phyloP scores from a whole-genome alignment of 2,888 invertebrate genomes.

The Ethmia dodecea region DNA sequence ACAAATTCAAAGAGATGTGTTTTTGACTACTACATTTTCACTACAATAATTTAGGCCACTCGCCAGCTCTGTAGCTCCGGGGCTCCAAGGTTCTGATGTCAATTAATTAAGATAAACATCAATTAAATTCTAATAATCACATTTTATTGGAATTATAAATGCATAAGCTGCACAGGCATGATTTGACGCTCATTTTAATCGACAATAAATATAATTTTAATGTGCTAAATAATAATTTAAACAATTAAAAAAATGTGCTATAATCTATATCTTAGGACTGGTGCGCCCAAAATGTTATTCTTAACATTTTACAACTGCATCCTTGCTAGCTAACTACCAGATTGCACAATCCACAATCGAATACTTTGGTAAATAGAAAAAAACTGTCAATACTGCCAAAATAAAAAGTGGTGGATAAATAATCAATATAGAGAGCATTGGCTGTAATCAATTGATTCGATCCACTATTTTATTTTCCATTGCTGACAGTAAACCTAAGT shows the following conservation, averaged over 20 bases:
- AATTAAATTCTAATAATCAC: slow-evolving; percentile 57
- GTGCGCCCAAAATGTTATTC: slow-evolving; percentile 54
- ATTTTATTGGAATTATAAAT: slow-evolving; percentile 74
- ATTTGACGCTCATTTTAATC: slow-evolving; percentile 50
- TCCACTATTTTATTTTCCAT: neutral
- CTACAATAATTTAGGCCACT: no score
- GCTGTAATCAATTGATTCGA: neutral
- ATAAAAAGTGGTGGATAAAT: neutral
- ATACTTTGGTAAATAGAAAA: slow-evolving; percentile 3
- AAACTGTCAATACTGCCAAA: slow-evolving; percentile 1
- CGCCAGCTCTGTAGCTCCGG: no score
- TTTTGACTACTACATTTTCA: no score
- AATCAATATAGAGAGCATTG: slow-evolving; percentile 4
- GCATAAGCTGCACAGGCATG: slow-evolving; percentile 68
- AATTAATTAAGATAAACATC: neutral
- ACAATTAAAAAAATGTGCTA: slow-evolving; percentile 53
- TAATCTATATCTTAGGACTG: slow-evolving; percentile 60
- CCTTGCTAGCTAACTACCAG: slow-evolving; percentile 28
- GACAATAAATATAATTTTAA: slow-evolving; percentile 61
- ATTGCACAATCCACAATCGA: slow-evolving; percentile 28
- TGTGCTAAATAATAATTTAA: slow-evolving; percentile 68
- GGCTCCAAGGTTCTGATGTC: no score
- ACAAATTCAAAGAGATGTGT: no score
- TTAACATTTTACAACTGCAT: slow-evolving; percentile 36
- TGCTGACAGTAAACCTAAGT: slow-evolving; percentile 1